Percentiles rank a stretch among this genome's conserved stretches.
Evolutionary conservation across 2,113 vertebrate species (phyloP).

Genomic region (Telmatochromis sp.): DNA sequence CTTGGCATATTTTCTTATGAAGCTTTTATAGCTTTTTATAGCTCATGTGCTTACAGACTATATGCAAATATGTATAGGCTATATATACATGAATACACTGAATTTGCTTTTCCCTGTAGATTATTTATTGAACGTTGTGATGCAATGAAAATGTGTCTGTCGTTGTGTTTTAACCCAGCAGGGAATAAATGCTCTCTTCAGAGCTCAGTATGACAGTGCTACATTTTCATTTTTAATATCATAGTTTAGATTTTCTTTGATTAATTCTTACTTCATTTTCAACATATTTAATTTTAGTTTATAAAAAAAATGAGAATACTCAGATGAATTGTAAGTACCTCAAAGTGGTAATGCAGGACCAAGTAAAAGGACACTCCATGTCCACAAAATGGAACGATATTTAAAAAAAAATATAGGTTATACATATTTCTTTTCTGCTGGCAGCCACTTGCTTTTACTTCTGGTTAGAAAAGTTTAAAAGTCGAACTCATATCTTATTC

Average conservation of each 20-base stretch:
- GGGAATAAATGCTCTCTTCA: not conserved
- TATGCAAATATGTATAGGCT: not conserved
- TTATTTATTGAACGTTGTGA: not conserved
- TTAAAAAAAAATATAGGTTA: not conserved
- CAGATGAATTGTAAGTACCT: not conserved
- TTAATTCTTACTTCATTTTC: not conserved
- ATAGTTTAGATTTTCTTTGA: not conserved
- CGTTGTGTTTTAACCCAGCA: not conserved
- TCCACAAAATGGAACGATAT: not conserved
- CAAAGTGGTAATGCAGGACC: not conserved
- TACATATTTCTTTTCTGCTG: not conserved
- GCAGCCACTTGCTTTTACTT: not conserved
- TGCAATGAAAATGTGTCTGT: not conserved
- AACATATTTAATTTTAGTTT: not conserved
- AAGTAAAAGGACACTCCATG: not conserved
- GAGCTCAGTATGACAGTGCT: not conserved
- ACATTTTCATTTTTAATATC: not conserved
- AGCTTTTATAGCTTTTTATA: not conserved
- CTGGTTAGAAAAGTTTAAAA: not conserved
- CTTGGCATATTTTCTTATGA: not conserved
- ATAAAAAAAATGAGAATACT: not conserved
- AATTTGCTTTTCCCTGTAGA: not conserved
- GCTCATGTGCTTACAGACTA: not conserved
- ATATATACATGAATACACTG: not conserved
- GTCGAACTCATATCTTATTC: not conserved